Base-by-base conservation (phyloP, 1,140 invertebrate genomes). In the Dolichoris vasculosae region DNA sequence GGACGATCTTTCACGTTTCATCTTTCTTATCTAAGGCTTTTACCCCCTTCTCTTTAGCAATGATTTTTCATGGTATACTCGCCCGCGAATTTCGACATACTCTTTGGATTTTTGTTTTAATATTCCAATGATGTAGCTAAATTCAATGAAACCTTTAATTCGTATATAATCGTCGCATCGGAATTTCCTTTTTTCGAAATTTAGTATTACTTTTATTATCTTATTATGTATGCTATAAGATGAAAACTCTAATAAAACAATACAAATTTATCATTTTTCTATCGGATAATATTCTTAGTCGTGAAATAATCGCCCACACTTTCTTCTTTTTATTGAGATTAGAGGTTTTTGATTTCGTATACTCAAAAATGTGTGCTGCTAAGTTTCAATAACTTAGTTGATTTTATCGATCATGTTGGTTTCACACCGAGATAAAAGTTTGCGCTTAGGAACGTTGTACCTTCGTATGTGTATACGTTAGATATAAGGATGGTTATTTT, bases 301-400 rank as follows among this genome's bases (percentile, higher is more conserved):
- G 82, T 83, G 71, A 85, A 64, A 79, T 67, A 26, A 73, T 64
- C 48, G 48, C 15, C 20, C 48, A 17, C 48, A 83, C 63, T 86
- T 86, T 76, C 79, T 83, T 79, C 59, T 86, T 48, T n/a, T n/a
- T 4, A 81, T 46, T 4, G 55, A 23, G 55, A 59, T 26, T 59
- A 4, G 43, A 63, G 55, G 48, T 83, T 32, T 26, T 46, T 23
- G 48, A 79, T 79, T 23, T 71, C 59, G 64, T 63, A 71, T 71
- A n/a, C 63, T 0, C 46, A 55, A n/a, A n/a, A n/a, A 35, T 38
- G 35, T 38, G 40, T 35, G 40, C n/a, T 11, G 13, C 23, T 4
- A n/a, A 9, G 32, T 43, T n/a, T 64, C 1, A 40, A 23, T 38
- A 13, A 63, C 63, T 43, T 23, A 8, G 17, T 48, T 20, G 35